A percentile compares a stretch with the other conserved stretches of the same genome.
Evolutionary conservation across 2,113 vertebrate species (phyloP).

Genomic region (Chaetodon auriga): DNA sequence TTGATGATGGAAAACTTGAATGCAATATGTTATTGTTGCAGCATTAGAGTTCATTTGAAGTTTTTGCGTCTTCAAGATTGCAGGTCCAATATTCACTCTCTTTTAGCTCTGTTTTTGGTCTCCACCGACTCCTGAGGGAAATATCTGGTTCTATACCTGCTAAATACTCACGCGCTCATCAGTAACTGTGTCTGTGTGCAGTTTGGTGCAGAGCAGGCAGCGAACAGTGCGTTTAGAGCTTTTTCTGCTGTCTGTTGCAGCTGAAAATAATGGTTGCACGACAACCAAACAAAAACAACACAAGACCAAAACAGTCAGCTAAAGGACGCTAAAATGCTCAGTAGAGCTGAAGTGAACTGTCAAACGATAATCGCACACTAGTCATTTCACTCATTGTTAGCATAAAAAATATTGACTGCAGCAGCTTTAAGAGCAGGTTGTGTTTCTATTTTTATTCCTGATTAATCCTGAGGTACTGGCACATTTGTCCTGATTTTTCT

Average conservation of each 20-base stretch:
- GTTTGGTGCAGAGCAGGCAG: neutral
- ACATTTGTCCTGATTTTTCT: constrained; percentile 27
- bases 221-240: neutral
- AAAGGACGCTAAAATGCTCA: neutral
- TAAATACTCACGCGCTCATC: neutral
- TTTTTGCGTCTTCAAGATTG: no score
- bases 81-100: neutral
- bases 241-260: neutral
- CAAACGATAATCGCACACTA: neutral
- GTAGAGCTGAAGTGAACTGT: neutral
- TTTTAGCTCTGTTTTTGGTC: neutral
- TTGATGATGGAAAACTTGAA: neutral
- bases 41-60: no score
- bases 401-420: neutral
- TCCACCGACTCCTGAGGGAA: neutral
- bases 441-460: constrained; percentile 25
- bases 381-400: neutral
- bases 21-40: no score
- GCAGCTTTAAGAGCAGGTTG: neutral
- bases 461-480: constrained; percentile 15
- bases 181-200: neutral
- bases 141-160: neutral
- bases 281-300: neutral
- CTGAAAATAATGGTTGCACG: neutral
- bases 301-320: neutral